Percentiles rank a stretch among this genome's conserved stretches.
Conservation (phyloP, 2,888 invertebrate genomes). For the Orthonychiurus folsomi region DNA sequence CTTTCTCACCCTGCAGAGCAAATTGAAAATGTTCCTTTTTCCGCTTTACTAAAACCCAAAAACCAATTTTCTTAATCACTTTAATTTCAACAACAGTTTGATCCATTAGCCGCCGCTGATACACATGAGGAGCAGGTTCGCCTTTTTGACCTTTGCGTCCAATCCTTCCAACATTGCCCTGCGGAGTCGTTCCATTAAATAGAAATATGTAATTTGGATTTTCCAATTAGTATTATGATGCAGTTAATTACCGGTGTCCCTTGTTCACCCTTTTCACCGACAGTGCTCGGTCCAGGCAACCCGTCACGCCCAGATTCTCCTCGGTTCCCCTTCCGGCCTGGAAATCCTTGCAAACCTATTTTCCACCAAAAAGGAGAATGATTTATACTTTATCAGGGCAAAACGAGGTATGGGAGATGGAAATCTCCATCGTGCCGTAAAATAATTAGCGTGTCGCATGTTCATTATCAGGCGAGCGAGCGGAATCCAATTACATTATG, state of each 20-base stretch:
- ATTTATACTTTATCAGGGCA: no score
- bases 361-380: no score
- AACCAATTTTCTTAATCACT: slow-evolving; percentile 12
- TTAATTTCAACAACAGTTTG: slow-evolving; percentile 27
- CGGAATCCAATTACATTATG: slow-evolving; percentile 7
- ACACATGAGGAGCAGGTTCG: slow-evolving; percentile 18
- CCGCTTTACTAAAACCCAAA: no score
- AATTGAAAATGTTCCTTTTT: no score
- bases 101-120: slow-evolving; percentile 16
- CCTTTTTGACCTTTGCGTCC: slow-evolving; percentile 31
- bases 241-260: slow-evolving; percentile 17
- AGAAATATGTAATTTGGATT: no score
- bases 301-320: slow-evolving; percentile 20
- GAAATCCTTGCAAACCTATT: slow-evolving; percentile 2
- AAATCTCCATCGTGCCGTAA: background rate
- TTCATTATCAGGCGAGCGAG: background rate
- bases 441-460: background rate
- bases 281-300: background rate
- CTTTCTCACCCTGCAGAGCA: slow-evolving; percentile 23
- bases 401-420: no score
- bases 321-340: slow-evolving; percentile 14
- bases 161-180: slow-evolving; percentile 15
- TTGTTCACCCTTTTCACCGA: slow-evolving; percentile 13
- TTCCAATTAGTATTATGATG: no score
- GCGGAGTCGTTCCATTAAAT: background rate